Base-by-base conservation (phyloP, 1,140 invertebrate species). In the Drosophila ercepeae region DNA sequence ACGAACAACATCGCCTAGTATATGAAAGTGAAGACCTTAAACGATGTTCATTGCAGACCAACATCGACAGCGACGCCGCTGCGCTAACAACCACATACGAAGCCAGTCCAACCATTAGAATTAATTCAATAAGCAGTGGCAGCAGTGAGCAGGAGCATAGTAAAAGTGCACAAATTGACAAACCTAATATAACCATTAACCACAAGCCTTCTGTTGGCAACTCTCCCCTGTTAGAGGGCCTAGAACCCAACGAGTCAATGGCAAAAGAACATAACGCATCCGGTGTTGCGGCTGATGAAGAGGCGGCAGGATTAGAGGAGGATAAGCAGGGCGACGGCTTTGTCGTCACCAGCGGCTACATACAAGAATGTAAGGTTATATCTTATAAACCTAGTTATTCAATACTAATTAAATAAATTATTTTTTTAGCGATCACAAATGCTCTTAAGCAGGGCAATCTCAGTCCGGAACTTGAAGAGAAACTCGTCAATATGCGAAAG, bases 381-480 rank as follows among this genome's bases (percentile, higher is more conserved):
- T 9, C 16, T 9, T 6, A 6, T 9, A 0, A 9, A 16, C 1
- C 1, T 9, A 7, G 6, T 19, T 9, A 19, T 9, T 9, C 5
- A 13, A 42, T 42, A 9, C 39, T 18, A 42, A 42, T 4, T 42
- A 16, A 3, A 9, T 14, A 0, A 6, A 39, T 23, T 29, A 21
- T 0, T 0, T 9, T 18, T 25, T 23, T 89, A 97, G 95, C 96
- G 2, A 96, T 97, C 55, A 95, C 96, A 91, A 96, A 95, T 90
- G 96, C 95, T 5, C 91, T 97, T 32, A 96, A 96, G 89, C 95
- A 96, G 90, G 96, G 96, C 82, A 97, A 97, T 90, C 92, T 98
- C 9, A 97, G 97, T 91, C 97, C 97, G 1, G 97, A 98, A 91
- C 97, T 98, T 45, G 97, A 98, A 91, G 97, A 98, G 71, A 98